Conservation (phyloP, 2,888 invertebrate genomes). For the Dryobotodes eremita region DNA sequence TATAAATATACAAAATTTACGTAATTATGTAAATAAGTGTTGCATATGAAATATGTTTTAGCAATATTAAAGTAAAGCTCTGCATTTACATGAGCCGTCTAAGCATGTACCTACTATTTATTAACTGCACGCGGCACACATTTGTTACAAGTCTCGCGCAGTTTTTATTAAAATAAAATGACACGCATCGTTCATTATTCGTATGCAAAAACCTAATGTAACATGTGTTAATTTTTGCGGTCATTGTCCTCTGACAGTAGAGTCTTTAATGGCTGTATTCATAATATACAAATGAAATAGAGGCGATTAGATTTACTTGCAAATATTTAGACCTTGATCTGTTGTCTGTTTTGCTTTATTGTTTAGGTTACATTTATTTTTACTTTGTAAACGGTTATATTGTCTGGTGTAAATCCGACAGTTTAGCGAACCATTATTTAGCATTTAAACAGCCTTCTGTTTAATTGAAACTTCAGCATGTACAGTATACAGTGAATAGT, state of each 20-base stretch:
- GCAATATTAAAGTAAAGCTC: conserved; percentile 24
- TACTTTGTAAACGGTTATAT: not conserved
- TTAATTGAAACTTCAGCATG: not conserved
- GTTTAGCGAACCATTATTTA: not conserved
- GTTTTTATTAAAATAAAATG: conserved; percentile 62
- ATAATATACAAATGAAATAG: conserved; percentile 41
- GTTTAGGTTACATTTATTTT: conserved; percentile 12
- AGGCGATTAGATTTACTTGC: conserved; percentile 37
- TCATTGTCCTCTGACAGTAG: conserved; percentile 60
- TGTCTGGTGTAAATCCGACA: not conserved
- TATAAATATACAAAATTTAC: not conserved
- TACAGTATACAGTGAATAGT: not conserved
- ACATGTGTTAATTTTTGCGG: conserved; percentile 57
- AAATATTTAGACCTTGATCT: conserved; percentile 30
- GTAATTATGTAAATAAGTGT: conserved; percentile 14
- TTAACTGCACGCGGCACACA: conserved; percentile 46
- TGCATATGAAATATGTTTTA: conserved; percentile 30
- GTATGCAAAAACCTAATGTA: conserved; percentile 54
- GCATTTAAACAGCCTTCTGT: conserved; percentile 3
- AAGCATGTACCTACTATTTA: conserved; percentile 8
- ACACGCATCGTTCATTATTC: conserved; percentile 39
- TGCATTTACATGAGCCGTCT: conserved; percentile 31
- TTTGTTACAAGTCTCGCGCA: conserved; percentile 56
- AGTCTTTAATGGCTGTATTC: conserved; percentile 18
- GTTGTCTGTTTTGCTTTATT: conserved; percentile 20